phyloP scores from a whole-genome alignment of 1,140 invertebrate species.

The silkworm (Bombyx mori) region ASM3026992v2 NC_085118.1:2212001-2212500 shows the following conservation, averaged over 20 bases:
- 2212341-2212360: constrained; percentile 3
- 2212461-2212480: no score
- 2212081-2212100: no score
- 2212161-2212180: not conserved
- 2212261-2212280: constrained; percentile 8
- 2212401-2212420: no score
- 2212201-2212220: constrained; percentile 27
- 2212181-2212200: constrained; percentile 14
- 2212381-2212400: constrained; percentile 1
- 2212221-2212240: constrained; percentile 32
- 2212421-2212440: no score
- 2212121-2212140: not conserved
- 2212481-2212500: no score
- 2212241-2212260: constrained; percentile 30
- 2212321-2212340: constrained; percentile 5
- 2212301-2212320: not conserved
- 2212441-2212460: no score
- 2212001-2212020: no score
- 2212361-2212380: constrained; percentile 1
- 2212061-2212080: no score
- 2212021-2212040: no score
- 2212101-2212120: no score
- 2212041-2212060: no score
- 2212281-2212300: constrained; percentile 21
- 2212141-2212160: not conserved